Conservation (phyloP, 2,888 invertebrate species). For the Clunio marinus region DNA sequence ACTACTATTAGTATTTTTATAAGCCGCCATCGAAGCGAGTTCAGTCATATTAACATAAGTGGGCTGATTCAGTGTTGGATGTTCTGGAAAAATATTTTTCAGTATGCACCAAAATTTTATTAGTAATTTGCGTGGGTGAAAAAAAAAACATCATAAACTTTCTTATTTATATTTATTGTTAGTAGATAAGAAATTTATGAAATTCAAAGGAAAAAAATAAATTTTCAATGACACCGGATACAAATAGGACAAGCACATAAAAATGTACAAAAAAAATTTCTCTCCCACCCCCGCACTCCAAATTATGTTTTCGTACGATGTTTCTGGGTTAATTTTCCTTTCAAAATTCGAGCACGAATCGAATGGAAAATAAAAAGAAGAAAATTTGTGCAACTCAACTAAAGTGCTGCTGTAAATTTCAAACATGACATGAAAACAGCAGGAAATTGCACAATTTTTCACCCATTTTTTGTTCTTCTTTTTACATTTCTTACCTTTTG, state of each 20-base stretch:
- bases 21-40: slow-evolving; percentile 74
- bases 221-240: not conserved
- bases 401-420: too few relatives aligned
- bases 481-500: slow-evolving; percentile 65
- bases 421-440: not conserved
- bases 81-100: slow-evolving; percentile 41
- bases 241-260: slow-evolving; percentile 19
- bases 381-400: slow-evolving; percentile 13
- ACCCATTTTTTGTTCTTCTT: not conserved
- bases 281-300: too few relatives aligned
- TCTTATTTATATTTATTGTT: too few relatives aligned
- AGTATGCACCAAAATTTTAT: not conserved
- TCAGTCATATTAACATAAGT: slow-evolving; percentile 92
- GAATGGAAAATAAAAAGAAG: too few relatives aligned
- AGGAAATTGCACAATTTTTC: slow-evolving; percentile 4
- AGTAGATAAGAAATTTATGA: too few relatives aligned
- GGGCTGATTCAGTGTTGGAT: slow-evolving; percentile 56
- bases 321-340: slow-evolving; percentile 7
- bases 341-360: too few relatives aligned
- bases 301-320: too few relatives aligned
- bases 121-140: not conserved
- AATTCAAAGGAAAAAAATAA: slow-evolving; percentile 3
- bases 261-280: not conserved
- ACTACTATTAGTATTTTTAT: slow-evolving; percentile 57
- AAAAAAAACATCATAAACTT: too few relatives aligned